These are phyloP conservation scores for Stichopus chloronotus DNA, from an alignment of 35 echinoderm and acorn worm genomes.

Conservation along the genomic window DNA sequence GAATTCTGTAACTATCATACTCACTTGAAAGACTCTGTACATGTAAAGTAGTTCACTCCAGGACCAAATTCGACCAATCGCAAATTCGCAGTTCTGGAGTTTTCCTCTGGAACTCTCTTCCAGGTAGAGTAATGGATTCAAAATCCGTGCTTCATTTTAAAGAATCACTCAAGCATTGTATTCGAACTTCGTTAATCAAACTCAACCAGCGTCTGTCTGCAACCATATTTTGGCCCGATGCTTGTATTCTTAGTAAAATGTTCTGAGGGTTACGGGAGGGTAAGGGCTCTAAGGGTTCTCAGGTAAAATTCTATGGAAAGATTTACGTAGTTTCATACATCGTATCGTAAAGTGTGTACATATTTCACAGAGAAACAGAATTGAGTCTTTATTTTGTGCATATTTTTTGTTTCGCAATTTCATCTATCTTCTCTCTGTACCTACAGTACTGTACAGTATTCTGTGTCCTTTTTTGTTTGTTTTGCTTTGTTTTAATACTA, in stretches of 20 bases:
- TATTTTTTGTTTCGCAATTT: too few relatives aligned
- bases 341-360: too few relatives aligned
- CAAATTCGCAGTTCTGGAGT: not conserved
- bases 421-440: not conserved
- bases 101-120: not conserved
- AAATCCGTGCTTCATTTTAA: not conserved
- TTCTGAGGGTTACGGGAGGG: too few relatives aligned
- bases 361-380: too few relatives aligned
- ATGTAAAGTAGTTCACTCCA: not conserved
- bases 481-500: not conserved
- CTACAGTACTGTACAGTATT: not conserved
- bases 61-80: not conserved
- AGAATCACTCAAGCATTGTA: not conserved
- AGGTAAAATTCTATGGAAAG: too few relatives aligned
- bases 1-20: not conserved
- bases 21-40: not conserved
- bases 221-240: not conserved
- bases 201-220: not conserved
- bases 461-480: not conserved
- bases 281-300: too few relatives aligned
- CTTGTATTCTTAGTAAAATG: not conserved
- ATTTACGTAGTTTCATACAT: too few relatives aligned
- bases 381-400: too few relatives aligned
- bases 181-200: not conserved
- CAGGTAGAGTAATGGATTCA: not conserved